Base-by-base conservation (phyloP, 2,113 vertebrate genomes). In the Cheilinus undulatus region DNA sequence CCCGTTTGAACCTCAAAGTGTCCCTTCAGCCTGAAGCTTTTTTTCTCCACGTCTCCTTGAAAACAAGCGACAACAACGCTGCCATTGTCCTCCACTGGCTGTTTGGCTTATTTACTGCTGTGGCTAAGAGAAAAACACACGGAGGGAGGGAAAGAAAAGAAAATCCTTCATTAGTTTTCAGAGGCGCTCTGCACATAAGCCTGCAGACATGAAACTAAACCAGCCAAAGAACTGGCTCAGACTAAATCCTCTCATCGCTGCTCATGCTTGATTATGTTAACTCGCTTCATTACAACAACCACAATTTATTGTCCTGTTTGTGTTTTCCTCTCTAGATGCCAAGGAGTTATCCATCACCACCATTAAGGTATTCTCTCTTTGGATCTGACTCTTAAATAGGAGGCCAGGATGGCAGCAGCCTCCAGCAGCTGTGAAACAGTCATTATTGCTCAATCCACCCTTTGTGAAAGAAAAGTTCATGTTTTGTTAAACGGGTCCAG, bases 311-410 rank as follows among this genome's bases (percentile, higher is more conserved):
- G 15, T 62, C 60, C 1, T 45, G 12, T 26, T 82, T 87, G 27
- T 43, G 76, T 19, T 85, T 42, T n/a, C 46, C 17, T 4, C 66
- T 90, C 46, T 56, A 92, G 91, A 83, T 73, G 79, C 83, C 3
- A 92, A 90, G 5, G 89, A 83, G 7, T 24, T 96, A 85, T 92
- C 88, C 6, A 91, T 96, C 88, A 95, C 95, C 7, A 95, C 94
- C 0, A 94, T 96, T 79, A 92, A 93, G 91, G 84, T 89, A 90
- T 66, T 81, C 14, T 78, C 26, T 43, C 48, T 24, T 51, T 62
- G 0, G 28, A 27, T 11, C 11, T 36, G 20, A 46, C 13, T 52
- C 1, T 15, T 26, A 13, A 30, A 14, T 12, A 12, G 45, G 38
- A 49, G 3, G 3, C 45, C 17, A 45, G 30, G 5, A 22, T 20